Conservation (phyloP, 2,113 vertebrate genomes). For the Hemicordylus capensis region DNA sequence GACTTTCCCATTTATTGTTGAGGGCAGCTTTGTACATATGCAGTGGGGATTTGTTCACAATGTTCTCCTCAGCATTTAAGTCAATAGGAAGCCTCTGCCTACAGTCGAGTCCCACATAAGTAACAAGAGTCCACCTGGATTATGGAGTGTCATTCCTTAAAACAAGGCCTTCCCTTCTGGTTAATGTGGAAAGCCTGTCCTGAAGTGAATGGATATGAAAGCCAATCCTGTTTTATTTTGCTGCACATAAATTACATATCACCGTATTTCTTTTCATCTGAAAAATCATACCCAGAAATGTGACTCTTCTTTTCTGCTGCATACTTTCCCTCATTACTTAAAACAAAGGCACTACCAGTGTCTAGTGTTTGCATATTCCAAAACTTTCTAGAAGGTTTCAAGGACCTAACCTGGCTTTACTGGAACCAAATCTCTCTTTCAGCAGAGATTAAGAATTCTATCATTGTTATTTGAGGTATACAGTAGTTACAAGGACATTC, state of each 20-base stretch:
- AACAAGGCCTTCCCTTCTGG: not conserved
- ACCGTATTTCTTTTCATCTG: not conserved
- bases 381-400: not conserved
- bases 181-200: not conserved
- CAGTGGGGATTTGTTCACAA: not conserved
- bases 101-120: no score
- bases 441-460: not conserved
- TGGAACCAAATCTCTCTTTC: conserved; percentile 22
- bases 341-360: not conserved
- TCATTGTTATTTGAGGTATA: conserved; percentile 2
- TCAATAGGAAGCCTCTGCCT: not conserved
- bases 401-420: not conserved
- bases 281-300: not conserved
- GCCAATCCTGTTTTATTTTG: not conserved
- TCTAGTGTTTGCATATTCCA: not conserved
- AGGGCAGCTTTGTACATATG: not conserved
- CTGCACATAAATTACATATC: not conserved
- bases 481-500: conserved; percentile 28
- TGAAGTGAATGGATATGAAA: not conserved
- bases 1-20: not conserved
- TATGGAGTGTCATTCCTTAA: not conserved
- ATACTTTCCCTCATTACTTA: not conserved
- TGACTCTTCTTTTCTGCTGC: conserved; percentile 13
- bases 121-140: not conserved
- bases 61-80: not conserved